Evolutionary conservation across 2,113 vertebrate genomes (phyloP).

Genomic region (Cebidichthys violaceus): DNA sequence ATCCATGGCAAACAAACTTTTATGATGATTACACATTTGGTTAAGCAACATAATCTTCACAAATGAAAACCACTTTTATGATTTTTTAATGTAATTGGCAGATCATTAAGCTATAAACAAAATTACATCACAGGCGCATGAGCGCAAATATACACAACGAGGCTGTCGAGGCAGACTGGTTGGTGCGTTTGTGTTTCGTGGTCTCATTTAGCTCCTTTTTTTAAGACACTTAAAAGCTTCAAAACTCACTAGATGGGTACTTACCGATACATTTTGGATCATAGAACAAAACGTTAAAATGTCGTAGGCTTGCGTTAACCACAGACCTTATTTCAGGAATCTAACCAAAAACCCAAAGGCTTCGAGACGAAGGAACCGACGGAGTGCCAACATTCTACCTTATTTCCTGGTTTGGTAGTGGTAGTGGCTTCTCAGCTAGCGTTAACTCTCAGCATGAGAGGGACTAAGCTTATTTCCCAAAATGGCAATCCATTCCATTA

Average conservation of each 20-base stretch:
- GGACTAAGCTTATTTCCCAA: background rate
- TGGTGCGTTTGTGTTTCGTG: background rate
- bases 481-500: background rate
- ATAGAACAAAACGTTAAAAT: background rate
- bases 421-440: background rate
- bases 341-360: background rate
- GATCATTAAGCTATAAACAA: background rate
- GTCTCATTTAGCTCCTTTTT: background rate
- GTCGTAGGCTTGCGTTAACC: background rate
- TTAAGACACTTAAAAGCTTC: background rate
- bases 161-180: background rate
- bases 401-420: no score
- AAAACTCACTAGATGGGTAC: background rate
- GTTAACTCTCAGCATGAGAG: background rate
- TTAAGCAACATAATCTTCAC: background rate
- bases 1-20: no score
- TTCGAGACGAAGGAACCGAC: no score
- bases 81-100: background rate
- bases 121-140: background rate
- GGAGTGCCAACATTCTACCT: background rate
- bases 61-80: background rate
- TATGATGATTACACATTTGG: no score
- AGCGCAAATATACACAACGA: background rate
- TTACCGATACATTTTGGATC: background rate
- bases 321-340: background rate